These are phyloP conservation scores for Protula sp. DNA, from an alignment of 2,888 invertebrate genomes.

Conservation along the genomic window DNA sequence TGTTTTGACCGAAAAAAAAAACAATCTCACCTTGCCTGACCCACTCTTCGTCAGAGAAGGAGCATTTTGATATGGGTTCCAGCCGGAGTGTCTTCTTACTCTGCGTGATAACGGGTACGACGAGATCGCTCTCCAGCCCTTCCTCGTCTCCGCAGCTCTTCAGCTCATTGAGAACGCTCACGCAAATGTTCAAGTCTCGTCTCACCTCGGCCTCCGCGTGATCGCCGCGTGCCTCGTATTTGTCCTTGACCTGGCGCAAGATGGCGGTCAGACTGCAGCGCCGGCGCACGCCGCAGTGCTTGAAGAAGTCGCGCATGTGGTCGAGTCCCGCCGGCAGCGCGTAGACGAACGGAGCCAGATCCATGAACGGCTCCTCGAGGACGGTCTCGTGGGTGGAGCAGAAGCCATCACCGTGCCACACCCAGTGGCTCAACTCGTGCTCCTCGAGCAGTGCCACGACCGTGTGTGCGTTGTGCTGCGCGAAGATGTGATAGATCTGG, in stretches of 20 bases:
- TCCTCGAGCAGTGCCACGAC: conserved; percentile 4
- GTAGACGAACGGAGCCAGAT: conserved; percentile 27
- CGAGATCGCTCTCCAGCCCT: background rate
- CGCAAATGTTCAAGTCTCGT: conserved; percentile 23
- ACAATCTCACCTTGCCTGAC: conserved; percentile 18
- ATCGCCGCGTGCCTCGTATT: background rate
- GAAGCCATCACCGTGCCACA: conserved; percentile 33
- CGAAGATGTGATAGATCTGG: conserved; percentile 15
- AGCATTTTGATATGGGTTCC: conserved; percentile 26
- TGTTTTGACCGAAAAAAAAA: too few species aligned
- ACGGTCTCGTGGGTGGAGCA: conserved; percentile 15
- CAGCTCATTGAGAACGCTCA: conserved; percentile 24
- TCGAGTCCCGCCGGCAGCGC: conserved; percentile 23
- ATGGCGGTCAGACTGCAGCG: conserved; percentile 16
- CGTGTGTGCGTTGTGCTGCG: conserved; percentile 4
- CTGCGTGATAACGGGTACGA: conserved; percentile 8
- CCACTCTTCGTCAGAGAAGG: conserved; percentile 31
- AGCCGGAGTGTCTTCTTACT: conserved; percentile 5
- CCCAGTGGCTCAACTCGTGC: conserved; percentile 18
- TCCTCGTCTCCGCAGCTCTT: conserved; percentile 7
- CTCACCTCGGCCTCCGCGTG: conserved; percentile 13
- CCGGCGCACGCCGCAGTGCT: conserved; percentile 15
- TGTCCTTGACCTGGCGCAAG: conserved; percentile 8
- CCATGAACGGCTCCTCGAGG: conserved; percentile 19
- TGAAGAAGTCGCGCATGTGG: conserved; percentile 15